Evolutionary conservation across 2,113 vertebrate genomes (phyloP).

Genomic region (Cyanoliseus patagonus): DNA sequence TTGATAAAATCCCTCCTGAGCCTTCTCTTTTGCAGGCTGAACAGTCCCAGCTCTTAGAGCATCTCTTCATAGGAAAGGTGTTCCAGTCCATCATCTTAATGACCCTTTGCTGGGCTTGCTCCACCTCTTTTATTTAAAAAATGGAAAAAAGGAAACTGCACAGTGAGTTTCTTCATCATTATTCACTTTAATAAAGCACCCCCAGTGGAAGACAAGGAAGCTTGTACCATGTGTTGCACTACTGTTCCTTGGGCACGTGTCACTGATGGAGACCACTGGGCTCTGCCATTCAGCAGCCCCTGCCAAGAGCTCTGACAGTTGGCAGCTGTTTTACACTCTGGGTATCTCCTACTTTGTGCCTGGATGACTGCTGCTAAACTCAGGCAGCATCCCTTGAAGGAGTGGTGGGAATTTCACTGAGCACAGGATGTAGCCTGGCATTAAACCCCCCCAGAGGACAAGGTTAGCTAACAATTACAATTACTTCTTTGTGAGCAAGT

Average conservation of each 20-base stretch:
- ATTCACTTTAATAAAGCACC: neutral
- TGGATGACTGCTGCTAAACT: neutral
- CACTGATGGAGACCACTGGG: neutral
- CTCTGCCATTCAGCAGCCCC: neutral
- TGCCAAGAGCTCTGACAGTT: neutral
- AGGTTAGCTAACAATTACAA: neutral
- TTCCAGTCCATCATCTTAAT: neutral
- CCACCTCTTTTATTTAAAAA: neutral
- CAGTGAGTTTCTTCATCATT: neutral
- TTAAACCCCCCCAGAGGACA: neutral
- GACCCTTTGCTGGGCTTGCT: neutral
- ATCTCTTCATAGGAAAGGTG: neutral
- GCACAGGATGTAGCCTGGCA: neutral
- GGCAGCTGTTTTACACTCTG: neutral
- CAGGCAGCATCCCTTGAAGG: neutral
- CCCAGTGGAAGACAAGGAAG: neutral
- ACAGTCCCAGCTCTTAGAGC: neutral
- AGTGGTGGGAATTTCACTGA: neutral
- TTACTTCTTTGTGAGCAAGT: neutral
- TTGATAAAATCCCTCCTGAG: neutral
- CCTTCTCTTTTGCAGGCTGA: neutral
- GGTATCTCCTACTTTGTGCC: neutral
- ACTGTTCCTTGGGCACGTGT: neutral
- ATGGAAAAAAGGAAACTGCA: neutral
- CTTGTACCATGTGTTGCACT: neutral